phyloP scores from a whole-genome alignment of 2,113 vertebrate genomes.

The Fulmarus glacialis region DNA sequence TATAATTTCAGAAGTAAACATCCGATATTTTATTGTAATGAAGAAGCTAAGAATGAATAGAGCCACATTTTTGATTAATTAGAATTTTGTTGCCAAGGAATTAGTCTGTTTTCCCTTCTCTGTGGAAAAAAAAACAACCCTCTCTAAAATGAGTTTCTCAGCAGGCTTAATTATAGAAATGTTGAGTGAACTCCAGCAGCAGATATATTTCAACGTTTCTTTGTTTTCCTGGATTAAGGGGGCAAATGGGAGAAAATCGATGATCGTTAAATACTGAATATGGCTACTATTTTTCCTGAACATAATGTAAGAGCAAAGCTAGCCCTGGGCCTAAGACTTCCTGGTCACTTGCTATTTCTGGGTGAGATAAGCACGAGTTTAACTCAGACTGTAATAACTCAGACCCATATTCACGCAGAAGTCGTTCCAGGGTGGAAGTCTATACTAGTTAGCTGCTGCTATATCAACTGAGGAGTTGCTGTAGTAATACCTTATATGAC shows the following conservation, averaged over 20 bases:
- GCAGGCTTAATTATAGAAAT: slow-evolving; percentile 70
- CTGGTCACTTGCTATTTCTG: neutral
- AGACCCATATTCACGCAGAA: neutral
- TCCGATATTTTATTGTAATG: slow-evolving; percentile 43
- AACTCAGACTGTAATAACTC: neutral
- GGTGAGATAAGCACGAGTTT: neutral
- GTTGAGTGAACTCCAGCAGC: slow-evolving; percentile 38
- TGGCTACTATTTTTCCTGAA: neutral
- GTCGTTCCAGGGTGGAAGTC: neutral
- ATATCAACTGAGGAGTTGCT: neutral
- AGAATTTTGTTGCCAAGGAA: slow-evolving; percentile 75
- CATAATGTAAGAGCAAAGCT: neutral
- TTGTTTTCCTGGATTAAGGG: neutral
- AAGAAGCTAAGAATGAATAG: slow-evolving; percentile 55
- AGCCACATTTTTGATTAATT: slow-evolving; percentile 69
- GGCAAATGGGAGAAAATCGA: neutral
- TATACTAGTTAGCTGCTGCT: neutral
- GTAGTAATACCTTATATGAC: neutral
- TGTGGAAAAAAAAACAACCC: neutral
- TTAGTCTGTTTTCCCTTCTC: slow-evolving; percentile 68
- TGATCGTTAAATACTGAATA: neutral
- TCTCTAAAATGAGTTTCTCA: slow-evolving; percentile 66
- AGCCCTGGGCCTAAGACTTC: neutral
- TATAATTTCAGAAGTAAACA: slow-evolving; percentile 44
- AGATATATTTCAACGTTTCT: slow-evolving; percentile 27